A percentile compares a stretch with the other conserved stretches of the same genome.
phyloP scores from a whole-genome alignment of 2,113 vertebrate species.

The Spilogale gracilis region DNA sequence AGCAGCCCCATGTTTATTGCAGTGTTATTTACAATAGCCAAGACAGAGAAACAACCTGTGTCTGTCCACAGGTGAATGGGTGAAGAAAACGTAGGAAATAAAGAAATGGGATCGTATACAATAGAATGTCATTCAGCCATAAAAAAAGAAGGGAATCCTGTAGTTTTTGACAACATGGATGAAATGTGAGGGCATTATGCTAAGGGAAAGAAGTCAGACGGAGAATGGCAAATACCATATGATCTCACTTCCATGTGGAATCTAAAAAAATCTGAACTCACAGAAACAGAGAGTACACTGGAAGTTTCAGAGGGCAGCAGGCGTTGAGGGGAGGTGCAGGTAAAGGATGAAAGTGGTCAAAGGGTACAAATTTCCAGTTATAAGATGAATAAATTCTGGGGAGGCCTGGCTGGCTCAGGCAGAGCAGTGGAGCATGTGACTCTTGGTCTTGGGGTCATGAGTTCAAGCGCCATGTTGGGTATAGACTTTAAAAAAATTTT shows the following conservation, averaged over 20 bases:
- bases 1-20: background rate
- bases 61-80: background rate
- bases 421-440: background rate
- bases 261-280: background rate
- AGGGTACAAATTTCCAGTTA: background rate
- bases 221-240: background rate
- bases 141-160: background rate
- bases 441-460: background rate
- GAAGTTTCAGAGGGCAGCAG: background rate
- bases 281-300: background rate
- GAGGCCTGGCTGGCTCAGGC: background rate
- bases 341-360: background rate
- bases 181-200: background rate
- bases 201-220: background rate
- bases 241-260: background rate
- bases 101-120: background rate
- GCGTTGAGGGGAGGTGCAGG: background rate
- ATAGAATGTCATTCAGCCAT: background rate
- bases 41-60: background rate
- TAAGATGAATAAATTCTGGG: background rate
- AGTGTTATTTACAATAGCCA: background rate
- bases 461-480: background rate
- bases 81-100: background rate
- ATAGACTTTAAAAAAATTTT: background rate
- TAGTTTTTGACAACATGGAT: background rate